These are phyloP conservation scores for Dolichopus griseipennis DNA, from an alignment of 2,888 invertebrate species.

Conservation along the genomic window DNA sequence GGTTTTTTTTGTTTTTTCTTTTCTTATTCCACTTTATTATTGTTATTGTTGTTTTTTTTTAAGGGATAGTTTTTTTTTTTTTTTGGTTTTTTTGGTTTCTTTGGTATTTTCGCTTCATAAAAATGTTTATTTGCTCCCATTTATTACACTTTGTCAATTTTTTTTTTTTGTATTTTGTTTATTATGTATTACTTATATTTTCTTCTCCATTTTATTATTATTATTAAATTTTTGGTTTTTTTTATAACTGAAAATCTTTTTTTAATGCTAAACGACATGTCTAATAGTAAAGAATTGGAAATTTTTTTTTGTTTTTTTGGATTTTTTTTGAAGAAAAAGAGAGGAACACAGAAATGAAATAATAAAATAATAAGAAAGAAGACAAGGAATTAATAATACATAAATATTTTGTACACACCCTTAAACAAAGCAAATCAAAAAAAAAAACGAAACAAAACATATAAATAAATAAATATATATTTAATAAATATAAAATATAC, in stretches of 20 bases:
- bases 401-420: conserved; percentile 6
- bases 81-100: neutral
- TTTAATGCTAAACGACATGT: conserved; percentile 1
- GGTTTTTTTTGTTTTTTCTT: neutral
- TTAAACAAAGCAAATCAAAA: neutral
- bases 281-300: neutral
- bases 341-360: too few species aligned
- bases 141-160: conserved; percentile 6
- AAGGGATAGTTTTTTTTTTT: neutral
- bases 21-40: too few species aligned
- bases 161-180: neutral
- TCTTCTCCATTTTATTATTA: neutral
- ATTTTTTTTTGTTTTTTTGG: too few species aligned
- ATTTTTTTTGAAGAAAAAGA: too few species aligned
- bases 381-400: neutral
- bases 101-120: neutral
- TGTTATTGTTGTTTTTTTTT: neutral
- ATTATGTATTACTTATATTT: neutral
- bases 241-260: neutral
- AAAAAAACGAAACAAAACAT: neutral
- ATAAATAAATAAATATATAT: too few species aligned
- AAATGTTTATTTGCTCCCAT: conserved; percentile 6
- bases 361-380: neutral
- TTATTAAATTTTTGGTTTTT: neutral
- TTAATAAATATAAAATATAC: too few species aligned